Percentiles rank a stretch among this genome's conserved stretches.
Conservation (phyloP, 1,140 invertebrate genomes). For the Carposina sasakii region DNA sequence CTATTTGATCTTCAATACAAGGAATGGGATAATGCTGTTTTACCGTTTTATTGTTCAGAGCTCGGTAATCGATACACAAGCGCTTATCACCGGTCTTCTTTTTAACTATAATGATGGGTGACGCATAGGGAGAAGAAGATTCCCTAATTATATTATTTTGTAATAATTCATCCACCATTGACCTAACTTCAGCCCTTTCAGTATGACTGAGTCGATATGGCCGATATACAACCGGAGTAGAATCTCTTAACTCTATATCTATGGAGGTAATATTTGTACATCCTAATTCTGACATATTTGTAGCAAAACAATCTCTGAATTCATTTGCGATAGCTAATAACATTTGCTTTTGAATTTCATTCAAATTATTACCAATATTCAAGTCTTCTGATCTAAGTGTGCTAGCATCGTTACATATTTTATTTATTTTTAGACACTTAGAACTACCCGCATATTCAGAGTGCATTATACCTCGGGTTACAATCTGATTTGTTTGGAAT, state of each 20-base stretch:
- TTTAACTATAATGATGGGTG: constrained; percentile 21
- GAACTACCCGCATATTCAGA: neutral
- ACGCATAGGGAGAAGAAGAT: constrained; percentile 20
- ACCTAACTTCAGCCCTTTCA: constrained; percentile 13
- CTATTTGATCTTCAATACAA: constrained; percentile 60
- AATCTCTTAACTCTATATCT: constrained; percentile 17
- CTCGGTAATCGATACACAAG: constrained; percentile 48
- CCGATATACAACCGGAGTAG: constrained; percentile 18
- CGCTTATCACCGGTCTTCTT: constrained; percentile 26
- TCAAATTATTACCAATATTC: neutral
- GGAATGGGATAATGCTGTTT: constrained; percentile 60
- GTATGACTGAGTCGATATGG: constrained; percentile 4
- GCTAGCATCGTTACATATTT: neutral
- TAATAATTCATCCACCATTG: constrained; percentile 14
- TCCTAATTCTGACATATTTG: constrained; percentile 19
- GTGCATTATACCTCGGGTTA: neutral
- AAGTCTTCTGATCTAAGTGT: neutral
- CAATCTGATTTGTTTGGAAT: no score
- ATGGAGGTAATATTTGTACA: constrained; percentile 13
- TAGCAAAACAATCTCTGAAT: constrained; percentile 24
- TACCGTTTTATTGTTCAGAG: constrained; percentile 56
- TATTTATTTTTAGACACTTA: neutral
- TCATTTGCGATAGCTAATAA: constrained; percentile 6
- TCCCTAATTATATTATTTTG: constrained; percentile 10
- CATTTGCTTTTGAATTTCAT: neutral